phyloP scores from a whole-genome alignment of 2,113 vertebrate species.

The Gallinago media region DNA sequence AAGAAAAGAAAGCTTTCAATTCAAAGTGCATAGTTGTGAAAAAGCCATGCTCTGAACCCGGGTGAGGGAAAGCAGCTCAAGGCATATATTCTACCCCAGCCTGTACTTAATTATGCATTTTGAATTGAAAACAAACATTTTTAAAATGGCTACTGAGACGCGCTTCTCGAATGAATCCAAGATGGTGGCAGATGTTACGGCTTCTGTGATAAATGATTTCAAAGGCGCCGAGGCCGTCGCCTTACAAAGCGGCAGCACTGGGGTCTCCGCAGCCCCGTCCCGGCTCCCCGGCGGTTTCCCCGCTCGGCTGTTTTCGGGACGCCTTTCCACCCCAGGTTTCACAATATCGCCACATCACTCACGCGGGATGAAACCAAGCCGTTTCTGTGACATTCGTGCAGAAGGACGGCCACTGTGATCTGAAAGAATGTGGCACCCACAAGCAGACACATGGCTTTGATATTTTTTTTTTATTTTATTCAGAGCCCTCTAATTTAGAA shows the following conservation, averaged over 20 bases:
- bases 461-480: conserved; percentile 59
- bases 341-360: conserved; percentile 64
- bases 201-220: conserved; percentile 36
- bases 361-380: background rate
- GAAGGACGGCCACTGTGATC: conserved; percentile 54
- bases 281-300: background rate
- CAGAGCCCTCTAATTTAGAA: conserved; percentile 44
- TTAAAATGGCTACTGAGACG: conserved; percentile 63
- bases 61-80: conserved; percentile 54
- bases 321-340: background rate
- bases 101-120: conserved; percentile 71
- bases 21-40: conserved; percentile 57
- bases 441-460: conserved; percentile 72
- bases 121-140: conserved; percentile 69
- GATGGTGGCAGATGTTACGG: conserved; percentile 37
- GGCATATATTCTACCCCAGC: conserved; percentile 44
- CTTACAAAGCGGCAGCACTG: conserved; percentile 21
- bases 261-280: background rate
- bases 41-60: conserved; percentile 22
- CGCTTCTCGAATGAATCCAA: conserved; percentile 51
- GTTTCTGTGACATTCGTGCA: conserved; percentile 63
- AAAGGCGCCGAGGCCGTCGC: background rate
- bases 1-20: conserved; percentile 11
- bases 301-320: background rate
- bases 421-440: conserved; percentile 70